Evolutionary conservation across 2,888 invertebrate genomes (phyloP).

Genomic region (Pyrocoelia pectoralis): DNA sequence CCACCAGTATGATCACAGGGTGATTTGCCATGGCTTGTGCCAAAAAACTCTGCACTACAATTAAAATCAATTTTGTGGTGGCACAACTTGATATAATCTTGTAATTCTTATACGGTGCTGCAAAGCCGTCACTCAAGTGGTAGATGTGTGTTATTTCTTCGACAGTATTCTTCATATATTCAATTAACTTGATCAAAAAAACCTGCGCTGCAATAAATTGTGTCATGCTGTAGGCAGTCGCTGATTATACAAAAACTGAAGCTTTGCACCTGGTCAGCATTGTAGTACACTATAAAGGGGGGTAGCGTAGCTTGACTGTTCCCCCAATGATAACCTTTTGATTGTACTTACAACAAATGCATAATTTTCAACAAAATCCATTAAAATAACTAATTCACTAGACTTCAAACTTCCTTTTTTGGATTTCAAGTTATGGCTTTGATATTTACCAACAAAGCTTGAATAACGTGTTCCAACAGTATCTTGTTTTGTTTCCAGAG

Average conservation of each 20-base stretch:
- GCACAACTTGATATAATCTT: neutral
- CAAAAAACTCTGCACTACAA: neutral
- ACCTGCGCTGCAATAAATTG: neutral
- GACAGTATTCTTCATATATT: too few species aligned
- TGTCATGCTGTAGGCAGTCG: neutral
- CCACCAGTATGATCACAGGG: neutral
- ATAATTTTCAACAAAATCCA: slow-evolving; percentile 5
- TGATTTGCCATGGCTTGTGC: neutral
- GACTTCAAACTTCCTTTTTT: neutral
- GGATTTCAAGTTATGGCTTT: neutral
- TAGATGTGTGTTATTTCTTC: too few species aligned
- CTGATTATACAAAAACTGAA: neutral
- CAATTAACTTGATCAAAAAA: too few species aligned
- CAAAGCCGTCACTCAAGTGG: too few species aligned
- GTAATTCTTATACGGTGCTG: too few species aligned
- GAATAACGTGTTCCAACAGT: slow-evolving; percentile 1
- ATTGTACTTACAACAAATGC: neutral
- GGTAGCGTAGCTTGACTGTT: neutral
- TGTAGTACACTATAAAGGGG: neutral
- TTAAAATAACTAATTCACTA: neutral
- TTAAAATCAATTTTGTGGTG: neutral
- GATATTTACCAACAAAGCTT: neutral
- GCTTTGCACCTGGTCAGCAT: neutral
- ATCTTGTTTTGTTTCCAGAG: neutral
- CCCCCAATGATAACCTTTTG: neutral